Conservation (phyloP, 2,113 vertebrate species). For the Laterallus jamaicensis region DNA sequence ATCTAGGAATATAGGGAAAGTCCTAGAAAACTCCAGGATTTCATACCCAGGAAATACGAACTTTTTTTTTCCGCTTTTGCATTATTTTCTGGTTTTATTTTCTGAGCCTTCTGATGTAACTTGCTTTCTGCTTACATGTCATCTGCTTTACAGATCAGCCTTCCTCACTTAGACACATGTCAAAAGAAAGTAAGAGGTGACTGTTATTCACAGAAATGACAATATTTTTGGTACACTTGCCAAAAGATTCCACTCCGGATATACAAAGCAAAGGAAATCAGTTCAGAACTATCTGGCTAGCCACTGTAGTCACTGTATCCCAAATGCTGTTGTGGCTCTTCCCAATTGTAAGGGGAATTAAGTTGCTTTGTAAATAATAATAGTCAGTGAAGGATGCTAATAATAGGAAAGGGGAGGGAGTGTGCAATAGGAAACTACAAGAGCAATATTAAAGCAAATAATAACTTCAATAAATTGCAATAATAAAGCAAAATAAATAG, state of each 20-base stretch:
- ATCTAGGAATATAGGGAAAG: neutral
- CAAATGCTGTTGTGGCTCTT: neutral
- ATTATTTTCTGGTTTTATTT: neutral
- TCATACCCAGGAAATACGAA: neutral
- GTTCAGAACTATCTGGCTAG: neutral
- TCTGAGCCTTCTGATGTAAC: neutral
- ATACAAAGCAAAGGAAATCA: neutral
- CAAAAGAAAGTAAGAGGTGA: neutral
- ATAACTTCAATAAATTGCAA: neutral
- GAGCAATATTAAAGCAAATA: neutral
- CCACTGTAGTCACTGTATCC: neutral
- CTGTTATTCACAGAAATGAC: neutral
- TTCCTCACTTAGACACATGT: neutral
- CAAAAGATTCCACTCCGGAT: neutral
- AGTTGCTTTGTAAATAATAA: neutral
- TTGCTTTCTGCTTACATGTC: neutral
- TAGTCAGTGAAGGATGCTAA: neutral
- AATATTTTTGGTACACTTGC: neutral
- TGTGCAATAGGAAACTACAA: neutral
- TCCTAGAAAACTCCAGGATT: neutral
- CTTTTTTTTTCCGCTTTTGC: neutral
- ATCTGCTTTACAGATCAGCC: neutral
- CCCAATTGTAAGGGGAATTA: neutral
- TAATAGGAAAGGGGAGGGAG: neutral
- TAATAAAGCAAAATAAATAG: neutral